These are phyloP conservation scores for Neomorphus geoffroyi DNA, from an alignment of 2,797 vertebrate genomes.

Conservation along the genomic window DNA sequence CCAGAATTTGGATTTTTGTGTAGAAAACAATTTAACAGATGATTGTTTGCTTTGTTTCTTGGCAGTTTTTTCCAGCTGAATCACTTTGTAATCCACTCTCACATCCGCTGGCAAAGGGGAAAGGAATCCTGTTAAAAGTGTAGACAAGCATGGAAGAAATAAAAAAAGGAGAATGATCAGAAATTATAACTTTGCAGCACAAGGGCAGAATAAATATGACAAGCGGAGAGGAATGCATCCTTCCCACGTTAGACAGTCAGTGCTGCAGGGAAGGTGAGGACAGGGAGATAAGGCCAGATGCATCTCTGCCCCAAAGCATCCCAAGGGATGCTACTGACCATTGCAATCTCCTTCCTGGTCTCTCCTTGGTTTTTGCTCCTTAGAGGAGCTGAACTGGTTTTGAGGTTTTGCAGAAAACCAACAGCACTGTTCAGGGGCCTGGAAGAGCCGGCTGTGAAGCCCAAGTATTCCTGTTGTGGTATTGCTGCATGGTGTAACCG, in stretches of 20 bases:
- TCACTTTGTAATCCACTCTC: not conserved
- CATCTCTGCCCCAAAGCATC: not conserved
- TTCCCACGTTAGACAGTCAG: not conserved
- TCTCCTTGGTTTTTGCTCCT: not conserved
- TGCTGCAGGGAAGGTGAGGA: fast-evolving
- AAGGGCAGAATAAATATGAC: not conserved
- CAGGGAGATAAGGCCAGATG: not conserved
- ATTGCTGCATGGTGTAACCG: not conserved
- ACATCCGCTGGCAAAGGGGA: fast-evolving
- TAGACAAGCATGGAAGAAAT: not conserved
- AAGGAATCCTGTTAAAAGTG: not conserved
- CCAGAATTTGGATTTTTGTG: not conserved
- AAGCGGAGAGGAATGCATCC: not conserved
- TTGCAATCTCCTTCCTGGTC: not conserved
- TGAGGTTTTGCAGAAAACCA: not conserved
- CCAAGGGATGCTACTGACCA: not conserved
- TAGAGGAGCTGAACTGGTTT: not conserved
- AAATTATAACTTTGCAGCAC: not conserved
- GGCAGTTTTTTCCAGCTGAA: not conserved
- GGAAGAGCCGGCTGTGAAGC: not conserved
- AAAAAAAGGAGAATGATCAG: not conserved
- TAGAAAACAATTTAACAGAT: conserved; percentile 1
- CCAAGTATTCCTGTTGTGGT: not conserved
- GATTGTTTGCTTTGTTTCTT: not conserved
- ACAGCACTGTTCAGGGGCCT: not conserved